Percentiles rank a stretch among this genome's conserved stretches.
phyloP scores from a whole-genome alignment of 2,888 invertebrate species.

The Elysia crispata region DNA sequence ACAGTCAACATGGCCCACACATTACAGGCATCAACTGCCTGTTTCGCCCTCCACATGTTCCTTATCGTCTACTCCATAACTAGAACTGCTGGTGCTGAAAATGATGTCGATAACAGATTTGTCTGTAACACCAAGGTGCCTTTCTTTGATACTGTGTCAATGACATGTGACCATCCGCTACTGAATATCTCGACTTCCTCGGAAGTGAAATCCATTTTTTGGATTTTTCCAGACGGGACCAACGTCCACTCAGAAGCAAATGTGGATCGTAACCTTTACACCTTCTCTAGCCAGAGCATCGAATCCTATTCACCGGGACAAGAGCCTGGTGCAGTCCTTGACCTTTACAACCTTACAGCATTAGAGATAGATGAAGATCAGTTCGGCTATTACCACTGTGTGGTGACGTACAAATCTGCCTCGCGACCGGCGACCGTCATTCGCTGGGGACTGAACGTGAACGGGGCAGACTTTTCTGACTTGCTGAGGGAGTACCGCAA shows the following conservation, averaged over 20 bases:
- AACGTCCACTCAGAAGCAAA: neutral
- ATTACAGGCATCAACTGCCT: too few species aligned
- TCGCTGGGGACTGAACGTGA: slow-evolving; percentile 62
- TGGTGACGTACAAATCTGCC: slow-evolving; percentile 13
- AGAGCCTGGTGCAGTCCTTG: neutral
- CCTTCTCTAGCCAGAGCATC: neutral
- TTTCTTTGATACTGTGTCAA: slow-evolving; percentile 21
- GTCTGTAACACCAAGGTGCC: neutral
- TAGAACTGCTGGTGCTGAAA: too few species aligned
- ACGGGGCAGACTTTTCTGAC: slow-evolving; percentile 64
- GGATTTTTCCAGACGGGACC: slow-evolving; percentile 37
- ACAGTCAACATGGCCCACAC: too few species aligned
- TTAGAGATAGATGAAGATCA: slow-evolving; percentile 42
- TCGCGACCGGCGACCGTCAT: slow-evolving; percentile 47
- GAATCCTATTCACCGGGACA: neutral
- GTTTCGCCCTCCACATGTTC: too few species aligned
- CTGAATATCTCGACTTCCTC: slow-evolving; percentile 11
- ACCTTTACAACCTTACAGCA: slow-evolving; percentile 37
- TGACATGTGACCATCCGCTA: slow-evolving; percentile 34
- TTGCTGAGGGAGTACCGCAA: slow-evolving; percentile 59
- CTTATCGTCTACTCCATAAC: too few species aligned
- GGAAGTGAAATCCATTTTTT: slow-evolving; percentile 17
- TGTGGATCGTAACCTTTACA: slow-evolving; percentile 6
- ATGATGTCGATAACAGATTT: too few species aligned
- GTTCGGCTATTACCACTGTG: slow-evolving; percentile 56